Percentiles rank a stretch among this genome's conserved stretches.
phyloP scores from a whole-genome alignment of 2,888 invertebrate species.

The Tromatobia lineatoria region DNA sequence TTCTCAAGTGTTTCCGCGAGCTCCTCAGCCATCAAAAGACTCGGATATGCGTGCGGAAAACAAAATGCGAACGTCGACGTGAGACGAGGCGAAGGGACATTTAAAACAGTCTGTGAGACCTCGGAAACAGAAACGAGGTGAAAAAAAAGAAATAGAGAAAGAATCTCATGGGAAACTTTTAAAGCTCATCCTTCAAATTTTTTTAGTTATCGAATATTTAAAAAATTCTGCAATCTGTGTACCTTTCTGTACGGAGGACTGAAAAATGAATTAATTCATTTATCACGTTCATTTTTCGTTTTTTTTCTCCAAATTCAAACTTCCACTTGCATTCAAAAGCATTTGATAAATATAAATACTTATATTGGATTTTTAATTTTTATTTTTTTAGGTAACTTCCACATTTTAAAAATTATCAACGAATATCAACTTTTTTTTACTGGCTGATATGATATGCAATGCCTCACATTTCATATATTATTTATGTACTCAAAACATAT shows the following conservation, averaged over 20 bases:
- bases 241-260: background rate
- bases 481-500: background rate
- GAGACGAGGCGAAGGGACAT: conserved; percentile 68
- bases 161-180: background rate
- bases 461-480: background rate
- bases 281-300: no score
- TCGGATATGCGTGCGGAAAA: conserved; percentile 53
- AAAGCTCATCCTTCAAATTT: background rate
- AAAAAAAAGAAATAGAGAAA: background rate
- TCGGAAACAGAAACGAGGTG: background rate
- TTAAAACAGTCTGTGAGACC: conserved; percentile 72
- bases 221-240: background rate
- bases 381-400: no score
- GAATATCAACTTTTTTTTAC: no score
- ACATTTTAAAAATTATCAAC: no score
- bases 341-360: no score
- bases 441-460: no score
- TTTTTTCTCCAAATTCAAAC: no score
- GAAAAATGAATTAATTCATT: no score
- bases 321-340: no score
- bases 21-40: conserved; percentile 12
- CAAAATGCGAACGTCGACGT: conserved; percentile 63
- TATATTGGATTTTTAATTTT: no score
- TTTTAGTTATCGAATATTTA: background rate
- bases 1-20: background rate